Conservation (phyloP, 2,888 invertebrate genomes). For the Andrena trimmerana region DNA sequence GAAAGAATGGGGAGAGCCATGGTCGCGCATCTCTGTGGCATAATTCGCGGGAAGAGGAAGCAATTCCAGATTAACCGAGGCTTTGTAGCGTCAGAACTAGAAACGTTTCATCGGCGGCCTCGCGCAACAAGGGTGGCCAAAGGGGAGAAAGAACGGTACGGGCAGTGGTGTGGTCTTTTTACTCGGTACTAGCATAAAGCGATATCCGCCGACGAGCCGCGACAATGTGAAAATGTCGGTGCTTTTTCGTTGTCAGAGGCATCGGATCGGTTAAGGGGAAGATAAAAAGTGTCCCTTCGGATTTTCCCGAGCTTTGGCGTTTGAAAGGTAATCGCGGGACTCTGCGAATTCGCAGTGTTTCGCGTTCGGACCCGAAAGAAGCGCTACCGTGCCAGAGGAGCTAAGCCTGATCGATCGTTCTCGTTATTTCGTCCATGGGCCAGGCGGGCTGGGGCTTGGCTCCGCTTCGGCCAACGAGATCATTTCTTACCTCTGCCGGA, state of each 20-base stretch:
- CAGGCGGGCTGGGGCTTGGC: constrained; percentile 8
- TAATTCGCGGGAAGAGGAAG: constrained; percentile 33
- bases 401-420: constrained; percentile 68
- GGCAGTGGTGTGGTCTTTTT: constrained; percentile 14
- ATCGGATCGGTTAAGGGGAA: not conserved
- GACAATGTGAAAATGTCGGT: constrained; percentile 11
- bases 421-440: constrained; percentile 60
- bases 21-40: not conserved
- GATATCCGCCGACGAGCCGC: not conserved
- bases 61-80: constrained; percentile 58
- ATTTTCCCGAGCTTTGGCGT: constrained; percentile 2
- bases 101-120: constrained; percentile 60
- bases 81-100: constrained; percentile 65
- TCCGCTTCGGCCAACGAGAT: constrained; percentile 18
- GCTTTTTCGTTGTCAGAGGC: constrained; percentile 1
- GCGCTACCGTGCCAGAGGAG: constrained; percentile 21
- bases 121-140: constrained; percentile 17
- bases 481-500: constrained; percentile 32
- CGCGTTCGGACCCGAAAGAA: constrained; percentile 52
- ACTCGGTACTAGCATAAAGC: constrained; percentile 3
- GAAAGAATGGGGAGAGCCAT: not conserved
- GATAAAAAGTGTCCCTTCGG: not conserved
- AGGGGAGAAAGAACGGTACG: not conserved
- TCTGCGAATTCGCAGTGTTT: constrained; percentile 44
- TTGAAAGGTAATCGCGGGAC: constrained; percentile 16